phyloP scores from a whole-genome alignment of 2,888 invertebrate genomes.

The Disparrhopalites patrizii region DNA sequence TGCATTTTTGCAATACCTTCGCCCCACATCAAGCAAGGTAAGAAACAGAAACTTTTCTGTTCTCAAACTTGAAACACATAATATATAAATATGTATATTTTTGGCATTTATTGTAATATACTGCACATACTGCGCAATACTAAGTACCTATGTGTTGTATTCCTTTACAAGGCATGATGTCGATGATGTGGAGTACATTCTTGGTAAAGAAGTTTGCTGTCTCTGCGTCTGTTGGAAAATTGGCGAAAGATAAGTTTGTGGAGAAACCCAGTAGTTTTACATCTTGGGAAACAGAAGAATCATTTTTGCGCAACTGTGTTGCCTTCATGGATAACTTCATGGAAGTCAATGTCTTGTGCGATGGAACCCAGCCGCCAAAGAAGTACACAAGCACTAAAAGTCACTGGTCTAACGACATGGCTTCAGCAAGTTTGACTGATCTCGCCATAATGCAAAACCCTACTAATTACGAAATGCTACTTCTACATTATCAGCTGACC shows the following conservation, averaged over 20 bases:
- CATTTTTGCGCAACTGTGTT: constrained; percentile 54
- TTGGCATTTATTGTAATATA: background rate
- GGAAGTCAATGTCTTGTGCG: constrained; percentile 53
- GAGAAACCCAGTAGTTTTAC: constrained; percentile 61
- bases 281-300: constrained; percentile 36
- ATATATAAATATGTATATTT: background rate
- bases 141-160: background rate
- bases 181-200: constrained; percentile 84
- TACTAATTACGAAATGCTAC: constrained; percentile 70
- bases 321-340: constrained; percentile 59
- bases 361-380: constrained; percentile 26
- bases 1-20: constrained; percentile 66
- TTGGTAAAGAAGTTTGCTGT: constrained; percentile 75
- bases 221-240: constrained; percentile 63
- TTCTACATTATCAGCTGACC: constrained; percentile 75
- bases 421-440: constrained; percentile 64
- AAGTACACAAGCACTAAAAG: constrained; percentile 16
- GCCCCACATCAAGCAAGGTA: constrained; percentile 63
- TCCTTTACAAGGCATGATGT: constrained; percentile 63
- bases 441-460: constrained; percentile 71
- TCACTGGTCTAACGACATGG: constrained; percentile 43
- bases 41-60: background rate
- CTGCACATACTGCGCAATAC: background rate
- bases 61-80: background rate
- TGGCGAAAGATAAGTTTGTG: constrained; percentile 80